A percentile compares a stretch with the other conserved stretches of the same genome.
phyloP scores from a whole-genome alignment of 2,797 vertebrate genomes.

The Manis crassicaudata region DNA sequence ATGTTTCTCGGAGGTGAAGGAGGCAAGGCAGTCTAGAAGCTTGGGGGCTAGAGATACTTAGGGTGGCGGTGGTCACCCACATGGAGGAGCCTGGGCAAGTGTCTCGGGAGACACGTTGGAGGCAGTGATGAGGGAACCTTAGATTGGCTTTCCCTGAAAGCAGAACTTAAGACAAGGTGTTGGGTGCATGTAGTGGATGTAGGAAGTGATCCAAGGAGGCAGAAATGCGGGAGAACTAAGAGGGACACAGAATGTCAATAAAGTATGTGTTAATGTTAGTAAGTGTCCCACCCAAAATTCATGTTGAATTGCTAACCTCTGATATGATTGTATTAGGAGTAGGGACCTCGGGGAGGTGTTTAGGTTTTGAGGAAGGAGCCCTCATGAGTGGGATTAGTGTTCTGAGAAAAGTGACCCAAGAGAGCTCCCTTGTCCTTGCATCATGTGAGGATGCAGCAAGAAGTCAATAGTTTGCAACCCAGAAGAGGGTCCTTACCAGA shows the following conservation, averaged over 20 bases:
- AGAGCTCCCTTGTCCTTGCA: neutral
- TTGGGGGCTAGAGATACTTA: neutral
- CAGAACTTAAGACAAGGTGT: neutral
- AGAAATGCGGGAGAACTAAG: neutral
- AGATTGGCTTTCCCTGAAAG: neutral
- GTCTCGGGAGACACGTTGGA: neutral
- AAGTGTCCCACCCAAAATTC: neutral
- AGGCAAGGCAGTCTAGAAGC: neutral
- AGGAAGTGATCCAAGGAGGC: neutral
- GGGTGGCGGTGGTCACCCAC: neutral
- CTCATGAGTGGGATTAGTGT: neutral
- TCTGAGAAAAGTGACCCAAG: neutral
- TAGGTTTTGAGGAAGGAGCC: neutral
- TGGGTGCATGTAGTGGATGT: neutral
- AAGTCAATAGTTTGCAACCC: neutral
- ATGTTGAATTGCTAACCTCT: neutral
- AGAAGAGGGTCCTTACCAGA: neutral
- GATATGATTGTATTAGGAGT: neutral
- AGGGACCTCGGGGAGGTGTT: neutral
- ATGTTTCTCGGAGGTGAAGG: neutral
- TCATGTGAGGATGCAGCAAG: neutral
- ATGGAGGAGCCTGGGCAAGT: neutral
- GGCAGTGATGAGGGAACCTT: neutral
- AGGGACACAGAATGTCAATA: neutral
- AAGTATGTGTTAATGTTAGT: neutral